Evolutionary conservation across 2,113 vertebrate species (phyloP), one percentile per base, ranked within the genome.

Genomic region (Orthonyx spaldingii): DNA sequence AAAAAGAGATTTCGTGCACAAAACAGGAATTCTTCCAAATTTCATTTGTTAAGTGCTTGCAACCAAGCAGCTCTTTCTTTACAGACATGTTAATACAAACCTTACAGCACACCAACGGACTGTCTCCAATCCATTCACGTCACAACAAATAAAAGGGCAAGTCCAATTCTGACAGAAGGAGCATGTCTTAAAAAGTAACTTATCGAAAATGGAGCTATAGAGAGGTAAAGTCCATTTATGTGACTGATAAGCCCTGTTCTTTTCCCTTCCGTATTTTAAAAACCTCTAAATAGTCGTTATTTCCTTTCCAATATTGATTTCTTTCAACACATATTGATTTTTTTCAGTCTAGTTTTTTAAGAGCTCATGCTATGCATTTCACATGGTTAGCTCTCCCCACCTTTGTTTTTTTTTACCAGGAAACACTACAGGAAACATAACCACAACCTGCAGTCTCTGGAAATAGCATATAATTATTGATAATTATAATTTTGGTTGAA

Each of bases 401-500:
- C 12, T 33, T n/a, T 10, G 9, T 30, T 41, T 49, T 41, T 49
- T 52, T 72, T 47, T 60, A 72, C 13, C 24, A 84, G 77, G 41
- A 94, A 74, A 68, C 14, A 77, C 69, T 28, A 80, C 42, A 86
- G 55, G 83, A 74, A 90, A 53, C 5, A 33, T 4, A 85, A 64
- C 3, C 42, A 76, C 37, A 80, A 37, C 44, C 28, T 71, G 71
- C 42, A 52, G 12, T 63, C 68, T 83, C 82, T 66, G 17, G 37
- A 81, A 96, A 94, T 27, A 86, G 66, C 18, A 8, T 24, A 30
- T 66, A 70, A 47, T 28, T 78, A 53, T 16, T 28, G 39, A 39
- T 33, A 69, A 87, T 70, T 30, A 61, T 70, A 59, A 83, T 94
- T 96, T 88, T 80, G 44, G 42, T n/a, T 95, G 55, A 93, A 76